Percentiles rank a stretch among this genome's conserved stretches.
Evolutionary conservation across 2,888 invertebrate species (phyloP).

Genomic region (Cepaea hortensis): DNA sequence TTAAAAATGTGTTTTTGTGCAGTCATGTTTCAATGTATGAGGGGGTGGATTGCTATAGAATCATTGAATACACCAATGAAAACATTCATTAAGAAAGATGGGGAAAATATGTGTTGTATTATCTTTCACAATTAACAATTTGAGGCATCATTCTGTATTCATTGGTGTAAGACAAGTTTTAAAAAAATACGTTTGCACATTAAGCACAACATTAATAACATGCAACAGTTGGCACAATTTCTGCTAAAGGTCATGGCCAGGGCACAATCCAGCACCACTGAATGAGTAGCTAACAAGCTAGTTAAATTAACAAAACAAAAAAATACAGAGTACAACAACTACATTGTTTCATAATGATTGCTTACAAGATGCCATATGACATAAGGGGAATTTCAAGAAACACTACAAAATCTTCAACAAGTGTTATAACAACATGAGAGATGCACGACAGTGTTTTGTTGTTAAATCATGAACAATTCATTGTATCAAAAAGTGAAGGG

Average conservation of each 20-base stretch:
- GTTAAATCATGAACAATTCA: conserved; percentile 4
- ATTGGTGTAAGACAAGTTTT: not conserved
- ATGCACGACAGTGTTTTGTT: not conserved
- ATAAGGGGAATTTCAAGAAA: not conserved
- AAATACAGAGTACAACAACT: not conserved
- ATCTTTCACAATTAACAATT: not conserved
- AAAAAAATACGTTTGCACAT: not conserved
- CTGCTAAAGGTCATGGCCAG: not conserved
- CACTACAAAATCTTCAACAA: not conserved
- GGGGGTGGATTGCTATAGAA: too few species aligned
- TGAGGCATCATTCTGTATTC: not conserved
- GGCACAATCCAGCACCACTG: not conserved
- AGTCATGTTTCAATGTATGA: too few species aligned
- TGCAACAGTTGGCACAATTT: conserved; percentile 2
- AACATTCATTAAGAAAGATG: too few species aligned
- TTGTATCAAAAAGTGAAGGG: conserved; percentile 22
- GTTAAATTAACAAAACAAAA: not conserved
- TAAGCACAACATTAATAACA: not conserved
- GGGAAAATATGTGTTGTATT: not conserved
- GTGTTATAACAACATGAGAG: not conserved
- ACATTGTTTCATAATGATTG: not conserved
- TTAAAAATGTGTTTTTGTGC: too few species aligned
- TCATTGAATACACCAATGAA: too few species aligned
- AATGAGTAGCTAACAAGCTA: not conserved
- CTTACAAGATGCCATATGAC: not conserved